Percentiles rank a stretch among this genome's conserved stretches.
phyloP scores from a whole-genome alignment of 2,113 vertebrate genomes.

The Anhinga rufa region DNA sequence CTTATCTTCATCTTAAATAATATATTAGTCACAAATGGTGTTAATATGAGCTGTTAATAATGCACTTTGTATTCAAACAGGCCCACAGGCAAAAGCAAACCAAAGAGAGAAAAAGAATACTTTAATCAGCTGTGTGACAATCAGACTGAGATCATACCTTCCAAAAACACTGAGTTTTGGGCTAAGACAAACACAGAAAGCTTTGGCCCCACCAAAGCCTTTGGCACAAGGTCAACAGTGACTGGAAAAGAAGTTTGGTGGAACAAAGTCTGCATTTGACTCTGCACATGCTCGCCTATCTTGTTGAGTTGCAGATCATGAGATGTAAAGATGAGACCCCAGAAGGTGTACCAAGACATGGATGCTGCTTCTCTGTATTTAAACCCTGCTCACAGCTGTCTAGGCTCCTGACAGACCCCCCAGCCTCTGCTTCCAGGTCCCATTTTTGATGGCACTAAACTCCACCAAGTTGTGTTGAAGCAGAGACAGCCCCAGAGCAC shows the following conservation, averaged over 20 bases:
- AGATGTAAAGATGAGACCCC: not conserved
- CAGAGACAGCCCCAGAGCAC: not conserved
- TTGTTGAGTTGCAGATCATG: not conserved
- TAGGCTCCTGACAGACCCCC: not conserved
- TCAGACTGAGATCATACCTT: not conserved
- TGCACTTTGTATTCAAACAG: not conserved
- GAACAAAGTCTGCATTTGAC: not conserved
- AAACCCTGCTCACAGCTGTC: not conserved
- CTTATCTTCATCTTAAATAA: not conserved
- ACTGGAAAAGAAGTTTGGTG: not conserved
- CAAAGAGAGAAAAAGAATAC: not conserved
- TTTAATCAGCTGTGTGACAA: not conserved
- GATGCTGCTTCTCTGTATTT: not conserved
- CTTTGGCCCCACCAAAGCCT: not conserved
- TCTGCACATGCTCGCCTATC: not conserved
- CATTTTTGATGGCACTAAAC: not conserved
- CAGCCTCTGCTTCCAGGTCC: not conserved
- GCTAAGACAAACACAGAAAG: not conserved
- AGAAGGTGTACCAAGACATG: not conserved
- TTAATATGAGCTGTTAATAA: not conserved
- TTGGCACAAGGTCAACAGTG: not conserved
- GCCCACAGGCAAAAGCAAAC: not conserved
- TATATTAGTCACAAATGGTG: not conserved
- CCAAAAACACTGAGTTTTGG: not conserved
- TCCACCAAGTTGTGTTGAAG: not conserved